phyloP scores from a whole-genome alignment of 1,140 invertebrate genomes.

The Carposina sasakii region DNA sequence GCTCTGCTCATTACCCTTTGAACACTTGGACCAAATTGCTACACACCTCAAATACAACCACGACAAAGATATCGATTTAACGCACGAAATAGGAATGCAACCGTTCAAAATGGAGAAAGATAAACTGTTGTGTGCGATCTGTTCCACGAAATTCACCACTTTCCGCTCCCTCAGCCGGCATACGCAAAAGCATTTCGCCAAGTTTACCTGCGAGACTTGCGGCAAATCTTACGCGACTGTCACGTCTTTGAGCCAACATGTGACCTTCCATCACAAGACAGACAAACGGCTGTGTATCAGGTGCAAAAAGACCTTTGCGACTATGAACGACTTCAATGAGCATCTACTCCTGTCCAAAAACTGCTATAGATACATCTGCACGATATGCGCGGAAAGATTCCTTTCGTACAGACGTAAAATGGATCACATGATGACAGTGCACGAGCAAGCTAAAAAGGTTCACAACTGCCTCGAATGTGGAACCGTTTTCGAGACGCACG shows the following conservation, averaged over 20 bases:
- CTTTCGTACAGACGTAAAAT: slow-evolving; percentile 25
- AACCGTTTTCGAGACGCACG: slow-evolving; percentile 35
- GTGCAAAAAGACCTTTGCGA: slow-evolving; percentile 27
- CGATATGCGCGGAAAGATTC: slow-evolving; percentile 31
- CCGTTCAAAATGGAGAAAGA: slow-evolving; percentile 43
- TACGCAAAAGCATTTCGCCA: slow-evolving; percentile 9
- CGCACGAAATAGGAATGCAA: slow-evolving; percentile 38
- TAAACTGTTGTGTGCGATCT: slow-evolving; percentile 23
- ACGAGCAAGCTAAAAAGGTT: slow-evolving; percentile 21
- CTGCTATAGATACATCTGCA: slow-evolving; percentile 30
- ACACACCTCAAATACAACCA: slow-evolving; percentile 37
- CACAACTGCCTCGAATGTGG: slow-evolving; percentile 49
- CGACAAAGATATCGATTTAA: slow-evolving; percentile 29
- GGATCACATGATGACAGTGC: slow-evolving; percentile 22
- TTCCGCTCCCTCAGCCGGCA: slow-evolving; percentile 8
- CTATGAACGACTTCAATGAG: slow-evolving; percentile 24
- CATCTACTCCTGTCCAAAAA: slow-evolving; percentile 22
- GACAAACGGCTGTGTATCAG: slow-evolving; percentile 25
- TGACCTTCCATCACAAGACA: background rate
- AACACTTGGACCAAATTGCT: slow-evolving; percentile 31
- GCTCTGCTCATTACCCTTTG: slow-evolving; percentile 31
- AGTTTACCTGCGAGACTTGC: slow-evolving; percentile 14
- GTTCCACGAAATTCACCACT: slow-evolving; percentile 2
- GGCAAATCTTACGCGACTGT: slow-evolving; percentile 9
- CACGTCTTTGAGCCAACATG: background rate